Evolutionary conservation across 2,888 invertebrate genomes (phyloP), one percentile per base, ranked within the genome.

Genomic region (Rosalia funebris): DNA sequence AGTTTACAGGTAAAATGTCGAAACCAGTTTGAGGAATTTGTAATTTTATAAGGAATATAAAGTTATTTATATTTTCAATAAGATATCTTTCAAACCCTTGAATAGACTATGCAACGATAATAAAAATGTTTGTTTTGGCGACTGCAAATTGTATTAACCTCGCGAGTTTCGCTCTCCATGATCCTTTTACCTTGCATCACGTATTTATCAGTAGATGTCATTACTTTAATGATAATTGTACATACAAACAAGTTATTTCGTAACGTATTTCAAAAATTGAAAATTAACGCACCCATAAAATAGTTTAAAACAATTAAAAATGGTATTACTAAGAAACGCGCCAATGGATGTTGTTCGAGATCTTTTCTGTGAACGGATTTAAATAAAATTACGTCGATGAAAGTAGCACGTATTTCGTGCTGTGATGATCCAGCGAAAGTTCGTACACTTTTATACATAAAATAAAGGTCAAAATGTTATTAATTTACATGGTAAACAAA

Each of bases 391-490:
- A n/a, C n/a, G 15, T 19, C 20, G 36, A 57, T 12, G 57, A 57
- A 57, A 57, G 57, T 57, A 36, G 57, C 57, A 57, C 50, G 50
- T 50, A 31, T 15, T 44, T 42, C 57, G 48, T 57, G 57, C 32
- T n/a, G 46, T 12, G 46, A 55, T 39, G 36, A 36, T 44, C 57
- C 54, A 55, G 55, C 44, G 60, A 60, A 60, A 60, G 60, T 60
- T 60, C 45, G 54, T 54, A 44, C 44, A 31, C 45, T 54, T 39
- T 17, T 16, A 53, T 52, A 31, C 58, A 46, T 53, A 53, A 48
- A 46, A 46, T 54, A 60, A 60, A 60, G 60, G 60, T 60, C 55
- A 48, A 34, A 48, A 48, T 45, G 60, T 55, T 54, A 55, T 48
- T 55, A 25, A 48, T 48, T 41, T 60, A 37, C 48, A 55, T 48